Evolutionary conservation across 2,113 vertebrate genomes (phyloP), one percentile per base, ranked within the genome.

Genomic region (Cynoglossus semilaevis): DNA sequence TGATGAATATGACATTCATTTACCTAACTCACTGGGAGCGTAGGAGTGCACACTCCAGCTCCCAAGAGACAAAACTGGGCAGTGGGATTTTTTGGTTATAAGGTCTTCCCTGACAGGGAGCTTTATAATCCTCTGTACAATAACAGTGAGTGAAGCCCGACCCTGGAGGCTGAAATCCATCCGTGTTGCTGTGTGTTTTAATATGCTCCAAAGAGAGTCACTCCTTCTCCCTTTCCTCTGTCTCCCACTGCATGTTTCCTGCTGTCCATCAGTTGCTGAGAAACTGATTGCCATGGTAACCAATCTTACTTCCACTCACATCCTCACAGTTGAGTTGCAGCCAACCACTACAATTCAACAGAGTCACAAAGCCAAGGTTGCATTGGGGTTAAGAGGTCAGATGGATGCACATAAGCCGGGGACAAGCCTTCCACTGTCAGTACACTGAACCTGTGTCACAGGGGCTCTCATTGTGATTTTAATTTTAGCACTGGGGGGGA

Each of bases 151-250:
- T 73, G 61, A 58, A 70, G 63, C 77, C 75, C 55, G 57, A 65
- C 79, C 76, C 84, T n/a, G 48, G 64, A 76, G 81, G 72, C 65
- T 64, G 53, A 51, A 68, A 84, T 81, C 81, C 79, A 74, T 81
- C 74, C 76, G 14, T 77, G 66, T 67, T 77, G 65, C 74, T 81
- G 60, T 73, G 53, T 36, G 61, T 74, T 84, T 83, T 84, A 82
- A 87, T 86, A 70, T 54, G 77, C 70, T 85, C 84, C 80, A 78
- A 69, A 17, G 84, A 82, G 79, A 84, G 76, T 65, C 62, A 56
- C 66, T 84, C 72, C 79, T 79, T 36, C 56, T 48, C 15, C 7
- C 15, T 43, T 4, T n/a, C 37, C 50, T 54, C 60, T 62, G 59
- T 46, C 22, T 15, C 65, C 54, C 56, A 43, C 67, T 61, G 49